Evolutionary conservation across 2,888 invertebrate genomes (phyloP).

Genomic region (Buathra laborator): DNA sequence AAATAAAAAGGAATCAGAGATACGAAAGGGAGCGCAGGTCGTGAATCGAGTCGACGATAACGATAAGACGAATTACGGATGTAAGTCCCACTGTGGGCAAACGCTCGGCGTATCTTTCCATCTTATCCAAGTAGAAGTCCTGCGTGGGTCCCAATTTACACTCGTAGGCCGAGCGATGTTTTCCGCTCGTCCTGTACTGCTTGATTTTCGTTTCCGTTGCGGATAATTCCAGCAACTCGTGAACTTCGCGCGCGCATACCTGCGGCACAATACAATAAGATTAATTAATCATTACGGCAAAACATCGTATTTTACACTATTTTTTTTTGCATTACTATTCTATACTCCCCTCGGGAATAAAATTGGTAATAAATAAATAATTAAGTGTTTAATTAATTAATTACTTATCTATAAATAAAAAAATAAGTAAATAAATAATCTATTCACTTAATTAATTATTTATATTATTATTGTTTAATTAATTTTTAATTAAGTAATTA

Average conservation of each 20-base stretch:
- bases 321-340: too few species aligned
- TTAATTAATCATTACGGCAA: too few species aligned
- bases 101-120: conserved; percentile 75
- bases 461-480: too few species aligned
- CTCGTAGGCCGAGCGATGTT: conserved; percentile 63
- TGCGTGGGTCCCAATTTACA: conserved; percentile 69
- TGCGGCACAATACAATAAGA: conserved; percentile 23
- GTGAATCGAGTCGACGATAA: neutral
- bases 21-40: neutral
- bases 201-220: conserved; percentile 68
- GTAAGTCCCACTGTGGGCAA: conserved; percentile 75
- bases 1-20: conserved; percentile 14
- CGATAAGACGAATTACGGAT: conserved; percentile 69
- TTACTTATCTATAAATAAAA: too few species aligned
- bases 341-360: neutral
- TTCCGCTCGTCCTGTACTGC: conserved; percentile 55
- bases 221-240: conserved; percentile 68
- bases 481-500: too few species aligned
- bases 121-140: conserved; percentile 72
- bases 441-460: too few species aligned
- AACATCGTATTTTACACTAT: too few species aligned
- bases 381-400: neutral
- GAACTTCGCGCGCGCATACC: conserved; percentile 69
- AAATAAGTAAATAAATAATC: neutral
- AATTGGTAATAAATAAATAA: conserved; percentile 3